Conservation (phyloP, 1,140 invertebrate species). For the Musca vetustissima region DNA sequence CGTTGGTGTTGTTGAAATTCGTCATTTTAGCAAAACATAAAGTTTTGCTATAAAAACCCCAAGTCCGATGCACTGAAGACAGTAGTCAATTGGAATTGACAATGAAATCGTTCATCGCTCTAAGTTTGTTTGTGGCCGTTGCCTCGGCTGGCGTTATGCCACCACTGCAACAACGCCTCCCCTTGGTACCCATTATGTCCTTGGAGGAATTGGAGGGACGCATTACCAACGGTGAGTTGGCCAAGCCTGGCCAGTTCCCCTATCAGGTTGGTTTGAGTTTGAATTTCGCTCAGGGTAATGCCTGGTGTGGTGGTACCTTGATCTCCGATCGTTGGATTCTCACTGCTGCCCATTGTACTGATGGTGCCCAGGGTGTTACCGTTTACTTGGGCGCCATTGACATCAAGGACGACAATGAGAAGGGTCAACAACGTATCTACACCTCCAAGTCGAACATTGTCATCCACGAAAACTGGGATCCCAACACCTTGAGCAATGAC, state of each 20-base stretch:
- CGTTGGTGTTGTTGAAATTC: constrained; percentile 59
- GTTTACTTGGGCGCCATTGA: constrained; percentile 28
- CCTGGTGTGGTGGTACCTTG: constrained; percentile 48
- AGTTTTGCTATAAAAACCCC: too few relatives aligned
- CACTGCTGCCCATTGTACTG: constrained; percentile 46
- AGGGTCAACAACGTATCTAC: constrained; percentile 36
- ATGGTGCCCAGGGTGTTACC: constrained; percentile 33
- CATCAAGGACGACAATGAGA: constrained; percentile 34
- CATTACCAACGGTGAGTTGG: constrained; percentile 40
- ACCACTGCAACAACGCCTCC: background rate
- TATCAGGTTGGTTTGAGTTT: constrained; percentile 45
- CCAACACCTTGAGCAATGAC: constrained; percentile 44
- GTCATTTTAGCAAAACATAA: background rate
- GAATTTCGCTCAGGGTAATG: constrained; percentile 25
- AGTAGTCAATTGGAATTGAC: background rate
- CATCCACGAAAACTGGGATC: constrained; percentile 37
- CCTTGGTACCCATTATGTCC: background rate
- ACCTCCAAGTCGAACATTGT: constrained; percentile 33
- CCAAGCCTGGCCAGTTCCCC: constrained; percentile 40
- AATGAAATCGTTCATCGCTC: constrained; percentile 23
- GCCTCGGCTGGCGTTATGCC: constrained; percentile 16
- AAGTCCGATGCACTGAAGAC: too few relatives aligned
- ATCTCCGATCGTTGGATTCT: constrained; percentile 43
- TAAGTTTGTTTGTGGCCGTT: constrained; percentile 23
- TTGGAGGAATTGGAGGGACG: constrained; percentile 33